Conservation (phyloP, 2,888 invertebrate species). For the Campaea margaritaria region DNA sequence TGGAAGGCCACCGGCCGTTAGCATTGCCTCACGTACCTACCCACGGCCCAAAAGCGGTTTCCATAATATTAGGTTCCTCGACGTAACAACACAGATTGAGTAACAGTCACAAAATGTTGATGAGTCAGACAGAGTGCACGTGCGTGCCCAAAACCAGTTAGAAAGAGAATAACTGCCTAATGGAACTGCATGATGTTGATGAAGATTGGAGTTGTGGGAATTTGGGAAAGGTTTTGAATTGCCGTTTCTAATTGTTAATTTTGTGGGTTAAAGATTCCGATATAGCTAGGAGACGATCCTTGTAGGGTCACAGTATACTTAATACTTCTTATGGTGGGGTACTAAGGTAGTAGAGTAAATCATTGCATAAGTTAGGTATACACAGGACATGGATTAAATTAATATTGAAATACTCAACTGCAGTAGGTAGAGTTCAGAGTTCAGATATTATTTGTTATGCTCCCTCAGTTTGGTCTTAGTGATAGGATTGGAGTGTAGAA, state of each 20-base stretch:
- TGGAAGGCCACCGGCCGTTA: constrained; percentile 23
- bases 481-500: too few species aligned
- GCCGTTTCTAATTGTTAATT: constrained; percentile 28
- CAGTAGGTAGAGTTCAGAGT: too few species aligned
- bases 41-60: constrained; percentile 35
- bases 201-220: constrained; percentile 28
- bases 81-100: constrained; percentile 31
- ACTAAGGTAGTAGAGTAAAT: too few species aligned
- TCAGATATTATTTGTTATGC: too few species aligned
- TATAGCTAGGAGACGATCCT: too few species aligned
- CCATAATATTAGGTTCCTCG: constrained; percentile 36
- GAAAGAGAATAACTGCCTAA: constrained; percentile 27
- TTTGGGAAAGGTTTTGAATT: constrained; percentile 28
- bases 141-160: constrained; percentile 36
- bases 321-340: too few species aligned
- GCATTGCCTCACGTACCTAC: constrained; percentile 39
- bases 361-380: too few species aligned
- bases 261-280: constrained; percentile 5
- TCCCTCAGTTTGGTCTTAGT: too few species aligned
- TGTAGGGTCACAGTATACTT: too few species aligned
- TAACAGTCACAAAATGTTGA: constrained; percentile 28
- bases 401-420: too few species aligned
- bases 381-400: too few species aligned
- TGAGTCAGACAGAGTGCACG: constrained; percentile 41
- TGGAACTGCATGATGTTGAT: constrained; percentile 30